Conservation (phyloP, 2,888 invertebrate species). For the Chloromyia formosa region DNA sequence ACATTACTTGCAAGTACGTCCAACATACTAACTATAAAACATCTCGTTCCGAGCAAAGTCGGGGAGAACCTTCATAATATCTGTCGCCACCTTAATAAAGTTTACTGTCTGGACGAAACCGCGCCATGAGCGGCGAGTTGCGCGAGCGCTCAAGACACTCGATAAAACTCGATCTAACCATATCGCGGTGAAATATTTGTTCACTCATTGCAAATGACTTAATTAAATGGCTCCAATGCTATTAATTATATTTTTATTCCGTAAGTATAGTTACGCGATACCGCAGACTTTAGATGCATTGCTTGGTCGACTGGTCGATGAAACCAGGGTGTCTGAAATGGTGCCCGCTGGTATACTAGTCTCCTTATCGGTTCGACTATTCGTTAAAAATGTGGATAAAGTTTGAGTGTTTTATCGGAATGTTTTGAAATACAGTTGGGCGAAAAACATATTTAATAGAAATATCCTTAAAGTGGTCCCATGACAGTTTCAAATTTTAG, state of each 20-base stretch:
- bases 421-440: no score
- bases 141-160: neutral
- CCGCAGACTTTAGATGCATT: neutral
- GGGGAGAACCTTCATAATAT: neutral
- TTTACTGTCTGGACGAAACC: slow-evolving; percentile 7
- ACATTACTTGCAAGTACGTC: neutral
- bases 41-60: neutral
- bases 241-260: slow-evolving; percentile 51
- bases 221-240: slow-evolving; percentile 54
- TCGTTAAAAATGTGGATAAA: no score
- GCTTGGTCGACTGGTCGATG: neutral
- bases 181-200: slow-evolving; percentile 52
- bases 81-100: slow-evolving; percentile 13
- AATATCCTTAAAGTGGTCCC: no score
- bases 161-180: slow-evolving; percentile 35
- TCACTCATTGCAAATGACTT: slow-evolving; percentile 53
- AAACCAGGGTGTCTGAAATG: slow-evolving; percentile 18
- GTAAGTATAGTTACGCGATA: neutral
- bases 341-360: neutral
- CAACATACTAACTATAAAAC: neutral
- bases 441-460: no score
- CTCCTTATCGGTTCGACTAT: no score
- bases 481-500: no score
- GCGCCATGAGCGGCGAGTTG: neutral
- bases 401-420: no score